phyloP scores from a whole-genome alignment of 2,797 vertebrate species.

The Mus minutoides region DNA sequence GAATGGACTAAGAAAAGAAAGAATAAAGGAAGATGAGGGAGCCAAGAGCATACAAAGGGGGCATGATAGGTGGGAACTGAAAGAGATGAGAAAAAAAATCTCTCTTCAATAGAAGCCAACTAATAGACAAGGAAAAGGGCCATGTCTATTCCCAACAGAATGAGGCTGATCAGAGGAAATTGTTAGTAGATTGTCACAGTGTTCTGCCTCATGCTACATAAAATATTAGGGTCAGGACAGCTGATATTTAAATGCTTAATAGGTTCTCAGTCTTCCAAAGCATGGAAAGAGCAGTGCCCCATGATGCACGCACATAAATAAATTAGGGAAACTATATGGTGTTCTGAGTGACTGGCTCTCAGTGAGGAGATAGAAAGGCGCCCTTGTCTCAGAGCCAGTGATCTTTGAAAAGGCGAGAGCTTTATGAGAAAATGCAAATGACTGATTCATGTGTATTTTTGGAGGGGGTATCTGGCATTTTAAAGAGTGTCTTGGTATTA shows the following conservation, averaged over 20 bases:
- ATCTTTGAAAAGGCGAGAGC: conserved; percentile 71
- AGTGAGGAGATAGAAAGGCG: conserved; percentile 71
- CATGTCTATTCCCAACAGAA: not conserved
- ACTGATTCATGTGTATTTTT: conserved; percentile 80
- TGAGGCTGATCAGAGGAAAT: not conserved
- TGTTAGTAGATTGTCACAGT: conserved; percentile 16
- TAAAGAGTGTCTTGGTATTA: conserved; percentile 76
- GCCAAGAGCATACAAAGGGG: not conserved
- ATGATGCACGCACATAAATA: conserved; percentile 60
- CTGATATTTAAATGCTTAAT: conserved; percentile 71
- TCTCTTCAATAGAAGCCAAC: conserved; percentile 5
- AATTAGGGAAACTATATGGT: conserved; percentile 66
- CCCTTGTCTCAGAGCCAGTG: conserved; percentile 69
- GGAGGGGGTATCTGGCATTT: conserved; percentile 76
- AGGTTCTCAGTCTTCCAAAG: conserved; percentile 56
- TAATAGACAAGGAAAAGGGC: not conserved
- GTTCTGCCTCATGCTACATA: not conserved
- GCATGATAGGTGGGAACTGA: not conserved
- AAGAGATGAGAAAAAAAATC: not conserved
- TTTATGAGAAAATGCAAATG: conserved; percentile 78
- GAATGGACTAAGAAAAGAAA: not conserved
- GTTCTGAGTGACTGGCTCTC: conserved; percentile 65
- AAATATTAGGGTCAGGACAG: conserved; percentile 36
- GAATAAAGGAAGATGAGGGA: not conserved
- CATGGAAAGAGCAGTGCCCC: not conserved